phyloP scores from a whole-genome alignment of 2,113 vertebrate species.

The Plecturocebus donacophilus region DNA sequence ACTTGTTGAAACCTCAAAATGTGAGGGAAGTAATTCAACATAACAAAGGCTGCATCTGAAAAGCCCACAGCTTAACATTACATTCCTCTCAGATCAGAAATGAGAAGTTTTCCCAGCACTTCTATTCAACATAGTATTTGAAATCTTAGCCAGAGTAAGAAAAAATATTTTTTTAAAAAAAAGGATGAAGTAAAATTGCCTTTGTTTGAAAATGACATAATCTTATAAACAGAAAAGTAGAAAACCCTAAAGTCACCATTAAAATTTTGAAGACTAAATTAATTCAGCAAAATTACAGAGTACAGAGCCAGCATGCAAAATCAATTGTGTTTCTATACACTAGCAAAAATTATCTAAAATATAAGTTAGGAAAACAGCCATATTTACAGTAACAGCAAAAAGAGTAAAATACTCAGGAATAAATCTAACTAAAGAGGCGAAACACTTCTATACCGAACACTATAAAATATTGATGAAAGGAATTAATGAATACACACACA shows the following conservation, averaged over 20 bases:
- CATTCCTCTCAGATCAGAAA: not conserved
- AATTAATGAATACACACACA: not conserved
- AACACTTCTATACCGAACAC: not conserved
- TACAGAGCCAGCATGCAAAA: not conserved
- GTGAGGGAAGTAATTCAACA: not conserved
- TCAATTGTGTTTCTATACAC: not conserved
- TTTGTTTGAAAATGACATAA: not conserved
- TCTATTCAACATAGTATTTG: not conserved
- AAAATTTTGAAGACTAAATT: not conserved
- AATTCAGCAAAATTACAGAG: not conserved
- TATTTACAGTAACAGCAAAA: not conserved
- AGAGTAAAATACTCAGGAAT: not conserved
- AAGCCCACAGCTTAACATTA: not conserved
- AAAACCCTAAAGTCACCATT: not conserved
- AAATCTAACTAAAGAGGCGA: not conserved
- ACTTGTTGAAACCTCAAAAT: not conserved
- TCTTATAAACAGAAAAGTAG: not conserved
- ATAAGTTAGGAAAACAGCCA: not conserved
- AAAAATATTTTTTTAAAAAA: not conserved
- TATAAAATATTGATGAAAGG: not conserved
- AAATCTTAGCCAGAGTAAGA: not conserved
- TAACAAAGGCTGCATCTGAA: not conserved
- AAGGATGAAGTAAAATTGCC: not conserved
- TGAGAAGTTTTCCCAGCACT: not conserved
- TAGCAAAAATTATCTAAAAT: not conserved